Conservation (phyloP, 1,140 invertebrate genomes). For the Microplitis demolitor region DNA sequence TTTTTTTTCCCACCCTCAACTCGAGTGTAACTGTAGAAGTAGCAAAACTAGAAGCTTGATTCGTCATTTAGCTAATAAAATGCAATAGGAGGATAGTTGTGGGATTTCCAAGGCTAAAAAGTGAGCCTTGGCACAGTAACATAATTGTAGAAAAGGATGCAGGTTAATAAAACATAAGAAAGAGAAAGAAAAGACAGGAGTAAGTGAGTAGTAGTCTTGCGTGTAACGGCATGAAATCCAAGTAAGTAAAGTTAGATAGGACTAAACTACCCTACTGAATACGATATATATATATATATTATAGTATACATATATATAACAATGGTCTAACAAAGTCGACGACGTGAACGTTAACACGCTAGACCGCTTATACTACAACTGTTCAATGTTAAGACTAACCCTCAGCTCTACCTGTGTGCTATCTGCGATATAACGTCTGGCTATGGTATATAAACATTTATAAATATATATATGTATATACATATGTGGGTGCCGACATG, state of each 20-base stretch:
- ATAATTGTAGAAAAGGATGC: constrained; percentile 39
- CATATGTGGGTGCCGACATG: no score
- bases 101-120: constrained; percentile 33
- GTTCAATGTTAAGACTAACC: background rate
- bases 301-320: no score
- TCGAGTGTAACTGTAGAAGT: no score
- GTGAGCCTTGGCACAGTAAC: constrained; percentile 55
- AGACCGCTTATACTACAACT: background rate
- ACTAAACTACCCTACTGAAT: no score
- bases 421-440: no score
- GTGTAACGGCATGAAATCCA: no score
- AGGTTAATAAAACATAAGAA: background rate
- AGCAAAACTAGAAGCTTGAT: background rate
- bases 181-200: background rate
- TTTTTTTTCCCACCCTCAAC: no score
- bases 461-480: background rate
- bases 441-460: no score
- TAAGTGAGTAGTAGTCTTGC: background rate
- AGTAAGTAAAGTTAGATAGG: background rate
- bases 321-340: background rate
- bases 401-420: background rate
- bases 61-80: constrained; percentile 38
- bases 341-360: background rate
- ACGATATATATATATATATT: no score
- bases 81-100: constrained; percentile 43